Percentiles rank a stretch among this genome's conserved stretches.
phyloP scores from a whole-genome alignment of 2,888 invertebrate species.

The Trichopoda pennipes region DNA sequence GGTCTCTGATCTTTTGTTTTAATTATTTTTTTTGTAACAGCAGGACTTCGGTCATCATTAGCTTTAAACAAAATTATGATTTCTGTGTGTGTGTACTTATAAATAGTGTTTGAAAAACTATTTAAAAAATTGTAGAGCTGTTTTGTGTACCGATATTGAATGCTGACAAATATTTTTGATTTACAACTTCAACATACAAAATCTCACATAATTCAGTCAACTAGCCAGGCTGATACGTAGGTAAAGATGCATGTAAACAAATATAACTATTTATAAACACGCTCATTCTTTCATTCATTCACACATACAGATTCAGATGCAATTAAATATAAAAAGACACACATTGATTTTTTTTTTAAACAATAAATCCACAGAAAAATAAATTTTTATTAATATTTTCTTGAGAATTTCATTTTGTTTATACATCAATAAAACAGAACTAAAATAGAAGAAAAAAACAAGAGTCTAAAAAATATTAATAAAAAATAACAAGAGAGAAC shows the following conservation, averaged over 20 bases:
- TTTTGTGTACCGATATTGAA: slow-evolving; percentile 24
- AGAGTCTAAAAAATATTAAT: slow-evolving; percentile 49
- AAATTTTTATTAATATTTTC: slow-evolving; percentile 59
- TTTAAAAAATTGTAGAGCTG: neutral
- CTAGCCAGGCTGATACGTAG: neutral
- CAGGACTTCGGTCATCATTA: slow-evolving; percentile 55
- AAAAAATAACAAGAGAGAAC: slow-evolving; percentile 16
- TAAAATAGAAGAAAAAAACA: slow-evolving; percentile 17
- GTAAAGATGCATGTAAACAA: slow-evolving; percentile 54
- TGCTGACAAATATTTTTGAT: slow-evolving; percentile 68
- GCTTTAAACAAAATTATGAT: slow-evolving; percentile 64
- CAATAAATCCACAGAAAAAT: slow-evolving; percentile 57
- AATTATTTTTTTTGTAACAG: slow-evolving; percentile 28
- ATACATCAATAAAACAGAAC: slow-evolving; percentile 11
- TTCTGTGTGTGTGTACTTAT: slow-evolving; percentile 49
- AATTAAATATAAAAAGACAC: neutral
- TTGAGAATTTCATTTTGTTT: slow-evolving; percentile 47
- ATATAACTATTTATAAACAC: slow-evolving; percentile 33
- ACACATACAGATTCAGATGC: neutral
- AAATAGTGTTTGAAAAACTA: neutral
- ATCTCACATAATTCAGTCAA: neutral
- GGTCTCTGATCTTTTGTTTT: slow-evolving; percentile 32
- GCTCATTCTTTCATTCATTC: neutral
- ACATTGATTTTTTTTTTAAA: slow-evolving; percentile 34
- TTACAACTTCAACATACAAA: slow-evolving; percentile 56